A percentile compares a stretch with the other conserved stretches of the same genome.
These are phyloP conservation scores for Xestoiulus laeticollis DNA, from an alignment of 2,888 invertebrate genomes.

Conservation along the genomic window DNA sequence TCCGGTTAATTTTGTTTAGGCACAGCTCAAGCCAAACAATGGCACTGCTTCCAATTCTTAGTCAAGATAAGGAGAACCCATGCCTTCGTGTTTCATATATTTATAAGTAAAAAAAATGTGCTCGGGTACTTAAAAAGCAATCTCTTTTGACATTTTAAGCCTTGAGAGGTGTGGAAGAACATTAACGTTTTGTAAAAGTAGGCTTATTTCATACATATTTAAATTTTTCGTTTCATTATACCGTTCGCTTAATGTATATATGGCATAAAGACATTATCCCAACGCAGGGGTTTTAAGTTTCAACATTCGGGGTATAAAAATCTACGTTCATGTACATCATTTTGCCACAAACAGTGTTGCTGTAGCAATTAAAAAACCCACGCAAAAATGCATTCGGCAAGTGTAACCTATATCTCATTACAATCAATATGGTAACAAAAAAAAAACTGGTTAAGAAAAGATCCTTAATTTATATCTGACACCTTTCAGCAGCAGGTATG, in stretches of 20 bases:
- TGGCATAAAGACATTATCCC: conserved; percentile 9
- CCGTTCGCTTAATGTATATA: not conserved
- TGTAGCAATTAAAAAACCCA: conserved; percentile 26
- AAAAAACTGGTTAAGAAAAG: conserved; percentile 24
- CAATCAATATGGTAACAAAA: conserved; percentile 18
- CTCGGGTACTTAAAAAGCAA: conserved; percentile 4
- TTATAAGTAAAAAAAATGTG: not conserved
- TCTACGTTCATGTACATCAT: conserved; percentile 14
- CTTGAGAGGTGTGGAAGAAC: conserved; percentile 16
- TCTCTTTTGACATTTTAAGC: conserved; percentile 15
- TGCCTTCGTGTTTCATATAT: not conserved
- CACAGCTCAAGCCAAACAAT: conserved; percentile 32
- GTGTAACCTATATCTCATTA: conserved; percentile 14
- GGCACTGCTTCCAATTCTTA: not conserved
- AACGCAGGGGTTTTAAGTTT: not conserved
- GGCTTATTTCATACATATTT: conserved; percentile 28
- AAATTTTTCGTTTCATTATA: conserved; percentile 29
- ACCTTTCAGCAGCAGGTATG: conserved; percentile 18
- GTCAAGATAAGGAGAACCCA: conserved; percentile 22
- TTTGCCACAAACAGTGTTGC: conserved; percentile 20
- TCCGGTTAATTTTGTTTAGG: not conserved
- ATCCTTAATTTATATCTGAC: conserved; percentile 12
- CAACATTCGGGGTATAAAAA: conserved; percentile 20
- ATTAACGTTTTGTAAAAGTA: conserved; percentile 19
- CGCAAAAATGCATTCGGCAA: not conserved